These are phyloP conservation scores for Notamacropus eugenii DNA, from an alignment of 2,797 vertebrate genomes.

Conservation along the genomic window DNA sequence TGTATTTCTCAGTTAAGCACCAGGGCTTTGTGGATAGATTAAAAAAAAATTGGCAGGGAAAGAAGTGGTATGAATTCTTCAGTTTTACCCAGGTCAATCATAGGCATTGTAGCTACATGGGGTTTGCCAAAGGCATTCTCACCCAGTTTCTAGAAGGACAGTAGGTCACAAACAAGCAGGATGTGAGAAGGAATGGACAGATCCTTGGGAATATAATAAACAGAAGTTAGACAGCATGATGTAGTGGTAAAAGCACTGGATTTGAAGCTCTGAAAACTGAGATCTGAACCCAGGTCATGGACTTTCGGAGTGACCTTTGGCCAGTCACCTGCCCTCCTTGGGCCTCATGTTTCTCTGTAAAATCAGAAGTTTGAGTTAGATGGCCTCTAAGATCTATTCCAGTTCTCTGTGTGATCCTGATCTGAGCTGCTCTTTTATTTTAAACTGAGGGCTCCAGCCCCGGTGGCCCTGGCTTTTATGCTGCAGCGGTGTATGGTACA, in stretches of 20 bases:
- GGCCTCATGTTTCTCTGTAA: neutral
- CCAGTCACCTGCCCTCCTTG: neutral
- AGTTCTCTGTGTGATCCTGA: neutral
- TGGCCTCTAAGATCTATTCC: neutral
- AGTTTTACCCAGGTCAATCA: slow-evolving; percentile 6
- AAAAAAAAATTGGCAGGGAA: neutral
- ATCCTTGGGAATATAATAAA: neutral
- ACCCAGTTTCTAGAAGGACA: neutral
- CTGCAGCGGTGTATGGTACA: neutral
- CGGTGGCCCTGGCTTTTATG: neutral
- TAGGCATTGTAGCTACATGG: neutral
- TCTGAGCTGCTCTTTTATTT: neutral
- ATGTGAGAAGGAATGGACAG: neutral
- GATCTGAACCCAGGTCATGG: neutral
- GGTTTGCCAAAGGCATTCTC: neutral
- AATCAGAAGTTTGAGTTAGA: neutral
- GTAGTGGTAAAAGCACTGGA: too few relatives aligned
- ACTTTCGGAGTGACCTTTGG: neutral
- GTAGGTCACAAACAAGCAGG: neutral
- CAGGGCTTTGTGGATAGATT: neutral
- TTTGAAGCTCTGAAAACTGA: neutral
- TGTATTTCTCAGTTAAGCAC: neutral
- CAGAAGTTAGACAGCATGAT: neutral
- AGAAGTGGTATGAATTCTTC: neutral
- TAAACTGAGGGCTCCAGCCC: neutral